Conservation (phyloP, 2,888 invertebrate species). For the Meliscaeva auricollis region DNA sequence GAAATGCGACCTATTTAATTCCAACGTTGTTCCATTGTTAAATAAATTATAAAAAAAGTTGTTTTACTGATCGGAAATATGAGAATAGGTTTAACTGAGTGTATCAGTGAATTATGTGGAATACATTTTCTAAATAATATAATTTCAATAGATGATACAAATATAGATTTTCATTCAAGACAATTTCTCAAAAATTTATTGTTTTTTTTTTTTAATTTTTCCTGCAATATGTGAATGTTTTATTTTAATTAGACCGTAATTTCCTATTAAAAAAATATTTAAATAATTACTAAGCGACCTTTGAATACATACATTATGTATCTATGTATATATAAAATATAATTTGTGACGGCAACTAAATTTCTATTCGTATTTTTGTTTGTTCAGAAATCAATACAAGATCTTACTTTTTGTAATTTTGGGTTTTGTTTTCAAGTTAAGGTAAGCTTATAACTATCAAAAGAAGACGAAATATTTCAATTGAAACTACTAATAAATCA, state of each 20-base stretch:
- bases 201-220: background rate
- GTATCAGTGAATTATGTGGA: conserved; percentile 39
- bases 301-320: too few relatives aligned
- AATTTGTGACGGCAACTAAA: too few relatives aligned
- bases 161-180: background rate
- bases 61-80: conserved; percentile 13
- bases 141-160: conserved; percentile 23
- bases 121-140: conserved; percentile 61
- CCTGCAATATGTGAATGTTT: background rate
- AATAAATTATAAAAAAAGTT: background rate
- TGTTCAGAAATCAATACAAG: too few relatives aligned
- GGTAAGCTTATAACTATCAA: too few relatives aligned
- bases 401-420: too few relatives aligned
- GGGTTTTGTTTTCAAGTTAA: too few relatives aligned
- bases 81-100: conserved; percentile 60
- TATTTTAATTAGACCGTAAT: conserved; percentile 53
- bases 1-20: too few relatives aligned
- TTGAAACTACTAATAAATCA: too few relatives aligned
- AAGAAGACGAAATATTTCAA: too few relatives aligned
- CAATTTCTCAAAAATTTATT: background rate
- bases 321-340: too few relatives aligned
- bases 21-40: background rate
- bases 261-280: conserved; percentile 35
- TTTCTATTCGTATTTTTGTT: too few relatives aligned
- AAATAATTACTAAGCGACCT: background rate